Base-by-base conservation (phyloP, 2,113 vertebrate genomes). In the Sprattus sprattus region DNA sequence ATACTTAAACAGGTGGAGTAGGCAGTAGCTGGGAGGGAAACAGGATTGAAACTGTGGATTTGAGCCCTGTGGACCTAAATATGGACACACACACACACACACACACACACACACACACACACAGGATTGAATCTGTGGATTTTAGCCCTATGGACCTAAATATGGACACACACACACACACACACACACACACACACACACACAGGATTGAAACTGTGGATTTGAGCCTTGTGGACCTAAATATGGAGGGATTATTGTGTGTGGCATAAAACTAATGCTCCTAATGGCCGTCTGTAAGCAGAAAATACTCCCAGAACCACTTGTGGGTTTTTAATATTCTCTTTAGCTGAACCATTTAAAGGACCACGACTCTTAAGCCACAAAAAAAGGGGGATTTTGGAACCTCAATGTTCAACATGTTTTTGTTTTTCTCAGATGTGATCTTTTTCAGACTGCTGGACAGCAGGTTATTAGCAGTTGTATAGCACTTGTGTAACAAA, bases 371-470 rank as follows among this genome's bases (percentile, higher is more conserved):
- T 15, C 71, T 78, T 78, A 39, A 28, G 13, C 28, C 32, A 78
- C 32, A 39, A 11, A 78, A 28, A 1, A 28, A 67, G 1, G 11
- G 28, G 71, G 71, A 39, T 78, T 78, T 78, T 0, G 11, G 54
- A 60, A 60, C 54, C 54, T 60, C 54, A 60, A 3, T 60, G 54
- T 60, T 60, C 28, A 32, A 78, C 32, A 39, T 78, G 71, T 78
- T 78, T 78, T 78, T 78, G 71, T 78, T 78, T 32, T 78, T 78
- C 71, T 78, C 71, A 39, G 71, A 78, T 78, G 1, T 16, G 13
- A 32, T 39, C 13, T 39, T 78, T 39, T 78, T 78, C 71, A 78
- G 9, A 75, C 13, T 75, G 67, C 3, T 39, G 28, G 71, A 32
- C 32, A 78, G 71, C 71, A 78, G 32, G 28, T 78, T 78, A 78